These are phyloP conservation scores for Ptilonorhynchus violaceus DNA, from an alignment of 2,113 vertebrate species.

Conservation along the genomic window DNA sequence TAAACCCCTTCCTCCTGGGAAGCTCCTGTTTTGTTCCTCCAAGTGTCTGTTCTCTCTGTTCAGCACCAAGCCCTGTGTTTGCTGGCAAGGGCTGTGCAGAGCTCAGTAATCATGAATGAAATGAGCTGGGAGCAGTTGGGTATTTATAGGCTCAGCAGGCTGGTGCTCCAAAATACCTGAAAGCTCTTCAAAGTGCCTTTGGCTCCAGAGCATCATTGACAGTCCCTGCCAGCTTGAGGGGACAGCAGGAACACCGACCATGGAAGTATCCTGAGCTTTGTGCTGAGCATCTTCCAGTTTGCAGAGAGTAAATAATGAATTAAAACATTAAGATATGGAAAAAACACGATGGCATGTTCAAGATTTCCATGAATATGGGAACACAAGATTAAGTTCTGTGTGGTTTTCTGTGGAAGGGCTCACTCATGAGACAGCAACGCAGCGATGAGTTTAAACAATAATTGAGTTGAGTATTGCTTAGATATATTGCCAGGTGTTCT, in stretches of 20 bases:
- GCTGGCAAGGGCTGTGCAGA: neutral
- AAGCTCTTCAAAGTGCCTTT: neutral
- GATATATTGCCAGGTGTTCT: neutral
- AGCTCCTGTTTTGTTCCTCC: neutral
- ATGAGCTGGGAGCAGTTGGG: neutral
- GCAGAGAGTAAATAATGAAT: neutral
- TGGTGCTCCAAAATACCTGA: neutral
- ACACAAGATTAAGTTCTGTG: neutral
- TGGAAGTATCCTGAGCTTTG: neutral
- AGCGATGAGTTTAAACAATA: neutral
- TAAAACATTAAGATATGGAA: neutral
- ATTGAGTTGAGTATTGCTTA: neutral
- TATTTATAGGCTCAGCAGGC: conserved; percentile 27
- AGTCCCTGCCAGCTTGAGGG: neutral
- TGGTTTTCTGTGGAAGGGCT: neutral
- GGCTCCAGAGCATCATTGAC: neutral
- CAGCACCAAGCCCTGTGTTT: neutral
- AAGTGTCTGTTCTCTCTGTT: neutral
- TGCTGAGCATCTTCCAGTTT: neutral
- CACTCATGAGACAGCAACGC: neutral
- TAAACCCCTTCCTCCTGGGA: neutral
- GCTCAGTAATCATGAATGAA: conserved; percentile 30
- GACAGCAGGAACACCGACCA: neutral
- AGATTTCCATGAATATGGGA: neutral
- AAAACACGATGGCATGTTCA: neutral